Evolutionary conservation across 2,797 vertebrate genomes (phyloP).

Genomic region (Podarcis siculus): DNA sequence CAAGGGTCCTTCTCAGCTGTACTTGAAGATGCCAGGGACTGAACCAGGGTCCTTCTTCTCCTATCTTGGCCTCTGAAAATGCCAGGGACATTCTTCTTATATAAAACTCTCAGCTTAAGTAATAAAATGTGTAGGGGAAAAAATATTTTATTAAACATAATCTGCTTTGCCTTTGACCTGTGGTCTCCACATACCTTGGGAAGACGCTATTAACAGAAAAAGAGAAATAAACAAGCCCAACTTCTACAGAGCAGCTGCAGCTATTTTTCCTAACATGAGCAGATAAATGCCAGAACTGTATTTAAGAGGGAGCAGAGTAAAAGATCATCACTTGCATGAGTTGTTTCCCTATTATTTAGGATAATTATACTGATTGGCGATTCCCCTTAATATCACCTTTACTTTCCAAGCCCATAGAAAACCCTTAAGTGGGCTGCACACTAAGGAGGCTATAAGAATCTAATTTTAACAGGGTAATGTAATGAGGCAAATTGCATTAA

Average conservation of each 20-base stretch:
- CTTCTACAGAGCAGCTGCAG: neutral
- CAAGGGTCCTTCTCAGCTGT: neutral
- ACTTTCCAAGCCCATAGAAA: constrained; percentile 18
- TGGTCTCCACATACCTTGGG: neutral
- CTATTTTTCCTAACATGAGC: neutral
- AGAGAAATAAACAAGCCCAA: neutral
- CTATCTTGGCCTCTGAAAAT: neutral
- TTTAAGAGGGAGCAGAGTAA: neutral
- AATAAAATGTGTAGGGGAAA: neutral
- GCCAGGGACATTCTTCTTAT: neutral
- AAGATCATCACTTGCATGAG: neutral
- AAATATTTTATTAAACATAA: neutral
- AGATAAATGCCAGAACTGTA: neutral
- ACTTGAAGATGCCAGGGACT: no score
- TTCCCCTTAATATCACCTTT: constrained; percentile 45
- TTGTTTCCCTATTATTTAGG: neutral
- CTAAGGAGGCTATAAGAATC: constrained; percentile 25
- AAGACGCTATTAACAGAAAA: neutral
- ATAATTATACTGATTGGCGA: constrained; percentile 40
- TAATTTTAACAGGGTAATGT: constrained; percentile 29
- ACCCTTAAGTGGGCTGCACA: constrained; percentile 27
- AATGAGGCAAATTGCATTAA: constrained; percentile 32
- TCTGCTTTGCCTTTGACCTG: neutral
- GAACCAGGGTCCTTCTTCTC: neutral
- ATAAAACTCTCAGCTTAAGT: neutral